phyloP scores from a whole-genome alignment of 2,888 invertebrate species.

The Argynnis bischoffii region DNA sequence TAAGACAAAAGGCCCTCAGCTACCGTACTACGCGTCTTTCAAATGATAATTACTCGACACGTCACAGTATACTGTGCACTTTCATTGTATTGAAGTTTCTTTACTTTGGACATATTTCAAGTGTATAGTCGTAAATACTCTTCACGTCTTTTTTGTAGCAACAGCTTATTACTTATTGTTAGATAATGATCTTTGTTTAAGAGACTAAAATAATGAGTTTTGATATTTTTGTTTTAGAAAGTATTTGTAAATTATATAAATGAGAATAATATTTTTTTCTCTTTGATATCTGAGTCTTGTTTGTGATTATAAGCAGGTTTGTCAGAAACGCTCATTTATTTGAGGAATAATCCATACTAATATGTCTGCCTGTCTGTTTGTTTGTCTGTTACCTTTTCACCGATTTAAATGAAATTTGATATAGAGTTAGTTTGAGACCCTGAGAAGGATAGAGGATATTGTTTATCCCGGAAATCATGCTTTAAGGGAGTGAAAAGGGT shows the following conservation, averaged over 20 bases:
- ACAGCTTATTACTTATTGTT: slow-evolving; percentile 8
- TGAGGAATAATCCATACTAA: too few relatives aligned
- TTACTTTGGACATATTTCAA: slow-evolving; percentile 27
- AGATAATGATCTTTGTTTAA: slow-evolving; percentile 12
- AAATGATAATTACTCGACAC: slow-evolving; percentile 67
- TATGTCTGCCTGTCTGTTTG: too few relatives aligned
- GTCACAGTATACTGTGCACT: slow-evolving; percentile 41
- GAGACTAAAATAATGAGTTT: not conserved
- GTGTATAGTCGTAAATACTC: slow-evolving; percentile 15
- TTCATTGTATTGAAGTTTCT: slow-evolving; percentile 42
- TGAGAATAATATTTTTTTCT: not conserved
- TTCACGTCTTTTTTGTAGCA: slow-evolving; percentile 16
- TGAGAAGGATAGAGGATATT: too few relatives aligned
- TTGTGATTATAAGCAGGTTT: too few relatives aligned
- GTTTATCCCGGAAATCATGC: too few relatives aligned
- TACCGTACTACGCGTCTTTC: slow-evolving; percentile 73
- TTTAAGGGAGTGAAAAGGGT: too few relatives aligned
- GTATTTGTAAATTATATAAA: not conserved
- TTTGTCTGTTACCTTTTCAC: too few relatives aligned
- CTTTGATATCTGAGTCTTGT: too few relatives aligned
- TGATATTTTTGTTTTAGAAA: not conserved
- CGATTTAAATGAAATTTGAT: too few relatives aligned
- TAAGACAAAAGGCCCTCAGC: slow-evolving; percentile 55
- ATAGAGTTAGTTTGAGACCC: too few relatives aligned
- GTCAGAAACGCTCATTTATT: too few relatives aligned